Conservation (phyloP, 2,888 invertebrate genomes). For the Xestoiulus laeticollis region DNA sequence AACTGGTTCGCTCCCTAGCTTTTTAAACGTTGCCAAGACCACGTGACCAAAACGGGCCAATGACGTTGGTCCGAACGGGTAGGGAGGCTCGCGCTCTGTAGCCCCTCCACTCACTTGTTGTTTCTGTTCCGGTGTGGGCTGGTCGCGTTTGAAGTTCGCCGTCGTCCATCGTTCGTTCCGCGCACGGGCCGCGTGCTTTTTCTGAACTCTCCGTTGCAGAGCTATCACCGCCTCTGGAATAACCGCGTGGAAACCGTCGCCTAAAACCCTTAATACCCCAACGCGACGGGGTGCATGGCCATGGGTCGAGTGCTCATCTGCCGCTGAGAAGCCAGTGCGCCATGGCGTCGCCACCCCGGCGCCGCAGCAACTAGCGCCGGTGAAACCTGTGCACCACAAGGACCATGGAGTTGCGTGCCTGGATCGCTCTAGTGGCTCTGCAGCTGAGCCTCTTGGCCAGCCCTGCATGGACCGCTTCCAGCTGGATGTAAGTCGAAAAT, state of each 20-base stretch:
- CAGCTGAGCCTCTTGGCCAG: background rate
- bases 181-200: background rate
- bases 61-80: background rate
- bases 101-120: slow-evolving; percentile 15
- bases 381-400: background rate
- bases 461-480: background rate
- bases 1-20: no score
- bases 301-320: background rate
- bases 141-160: background rate
- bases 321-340: background rate
- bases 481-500: slow-evolving; percentile 16
- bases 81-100: background rate
- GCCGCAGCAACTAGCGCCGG: background rate
- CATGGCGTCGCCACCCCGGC: background rate
- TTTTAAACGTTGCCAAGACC: no score
- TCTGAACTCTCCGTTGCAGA: no score
- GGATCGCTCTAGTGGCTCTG: background rate
- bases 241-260: background rate
- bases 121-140: background rate
- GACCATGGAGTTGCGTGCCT: background rate
- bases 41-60: background rate
- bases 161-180: background rate
- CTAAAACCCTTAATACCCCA: no score
- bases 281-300: background rate
- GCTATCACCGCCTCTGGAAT: background rate